Evolutionary conservation across 2,797 vertebrate genomes (phyloP).

Genomic region (Mormyrus hasselquistii): DNA sequence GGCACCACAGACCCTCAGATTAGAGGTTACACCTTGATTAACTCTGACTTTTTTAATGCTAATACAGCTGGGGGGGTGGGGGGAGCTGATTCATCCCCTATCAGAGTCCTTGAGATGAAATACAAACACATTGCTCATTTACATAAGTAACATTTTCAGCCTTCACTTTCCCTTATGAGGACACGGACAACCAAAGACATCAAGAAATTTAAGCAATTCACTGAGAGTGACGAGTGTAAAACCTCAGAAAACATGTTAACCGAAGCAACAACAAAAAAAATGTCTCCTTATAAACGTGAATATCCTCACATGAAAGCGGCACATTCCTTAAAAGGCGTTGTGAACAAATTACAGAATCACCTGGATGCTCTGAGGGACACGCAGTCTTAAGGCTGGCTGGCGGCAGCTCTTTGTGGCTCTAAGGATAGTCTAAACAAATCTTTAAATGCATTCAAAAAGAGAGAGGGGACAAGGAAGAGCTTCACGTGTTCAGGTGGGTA

Average conservation of each 20-base stretch:
- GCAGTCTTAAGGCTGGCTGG: not conserved
- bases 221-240: not conserved
- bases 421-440: not conserved
- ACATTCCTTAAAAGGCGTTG: not conserved
- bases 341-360: not conserved
- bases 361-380: not conserved
- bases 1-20: not conserved
- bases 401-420: not conserved
- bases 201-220: not conserved
- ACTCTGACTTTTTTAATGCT: slow-evolving; percentile 2
- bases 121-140: not conserved
- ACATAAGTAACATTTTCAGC: not conserved
- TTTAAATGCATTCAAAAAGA: not conserved
- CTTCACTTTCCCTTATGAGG: not conserved
- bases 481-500: not conserved
- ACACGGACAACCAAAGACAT: not conserved
- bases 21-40: not conserved
- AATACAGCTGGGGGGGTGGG: not conserved
- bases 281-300: not conserved
- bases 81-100: not conserved
- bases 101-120: not conserved
- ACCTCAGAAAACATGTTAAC: not conserved
- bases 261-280: not conserved
- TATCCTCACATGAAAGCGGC: not conserved
- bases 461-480: not conserved